Base-by-base conservation (phyloP, 2,888 invertebrate genomes). In the Aphidius colemani region DNA sequence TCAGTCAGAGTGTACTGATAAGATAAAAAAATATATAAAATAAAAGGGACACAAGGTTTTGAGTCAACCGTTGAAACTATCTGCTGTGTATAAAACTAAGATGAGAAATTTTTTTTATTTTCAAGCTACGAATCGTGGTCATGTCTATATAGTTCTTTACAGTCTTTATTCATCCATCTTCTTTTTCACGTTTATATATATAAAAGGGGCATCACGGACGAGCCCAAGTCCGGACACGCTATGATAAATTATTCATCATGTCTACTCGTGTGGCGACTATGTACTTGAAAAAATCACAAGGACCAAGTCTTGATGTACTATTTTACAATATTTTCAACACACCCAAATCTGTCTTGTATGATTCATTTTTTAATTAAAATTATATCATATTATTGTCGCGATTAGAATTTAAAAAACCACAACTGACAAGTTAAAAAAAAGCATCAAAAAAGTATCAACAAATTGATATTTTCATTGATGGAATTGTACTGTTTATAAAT, bases 221-320 rank as follows among this genome's bases (percentile, higher is more conserved):
- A 55, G 44, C 62, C 62, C 43, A 49, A 62, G 44, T 57, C 49
- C 59, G 46, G 46, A 63, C 63, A 63, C 58, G 63, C 63, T 58
- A 56, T 46, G 53, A 64, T 64, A 64, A 59, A 64, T 64, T 59
- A 64, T 64, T 64, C 63, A 64, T 64, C 63, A 64, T 64, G 63
- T 64, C 53, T 64, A 45, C 43, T 30, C 45, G 49, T 55, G 13
- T 44, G 44, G 18, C 18, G 59, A 13, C 30, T 30, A 5, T n/a
- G n/a, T n/a, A n/a, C n/a, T n/a, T n/a, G n/a, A 30, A 0, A 4
- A 30, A 5, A 3, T 5, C 30, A 30, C 30, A 30, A 30, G 1
- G 5, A 30, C 30, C 30, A 30, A 30, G 1, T 30, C 2, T 30
- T 57, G 39, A 51, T 30, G 30, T 45, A 46, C 53, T 60, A 48